Evolutionary conservation across 2,113 vertebrate species (phyloP), one percentile per base, ranked within the genome.

Genomic region (Scophthalmus maximus): DNA sequence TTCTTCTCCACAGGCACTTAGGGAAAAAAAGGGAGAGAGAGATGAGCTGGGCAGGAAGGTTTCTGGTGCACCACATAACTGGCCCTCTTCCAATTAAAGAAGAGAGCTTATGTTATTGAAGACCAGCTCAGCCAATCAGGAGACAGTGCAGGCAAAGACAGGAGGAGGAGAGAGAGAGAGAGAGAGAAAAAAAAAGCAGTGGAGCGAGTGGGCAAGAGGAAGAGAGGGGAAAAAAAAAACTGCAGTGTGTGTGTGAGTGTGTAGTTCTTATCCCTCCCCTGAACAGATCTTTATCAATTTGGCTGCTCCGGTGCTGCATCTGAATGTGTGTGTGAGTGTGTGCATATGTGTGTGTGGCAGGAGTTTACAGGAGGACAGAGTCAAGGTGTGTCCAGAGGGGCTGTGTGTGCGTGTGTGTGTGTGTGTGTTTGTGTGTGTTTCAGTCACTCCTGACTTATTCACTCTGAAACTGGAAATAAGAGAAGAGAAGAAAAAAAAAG

Each of bases 61-160:
- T 82, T 78, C 83, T 85, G 78, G 77, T 89, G 87, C 89, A 87
- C 83, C 84, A 88, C 83, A 89, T 81, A 90, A 90, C 79, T 80
- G 80, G 74, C 77, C 84, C 52, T 70, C 82, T 89, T 89, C 92
- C 92, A 92, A 90, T 90, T 93, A 92, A 91, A 92, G 82, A 84
- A 77, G 84, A 90, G 88, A 87, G 88, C 80, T 89, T 91, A 90
- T 92, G 88, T 93, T 93, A 92, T 87, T 91, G 92, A 93, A 90
- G 81, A 89, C 89, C 80, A 57, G 83, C 76, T 69, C 20, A 84
- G 87, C 92, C 92, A 93, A 93, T 93, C 86, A 86, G 87, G 73
- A 87, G 59, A 58, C 82, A 81, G 91, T 78, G 78, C 87, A 86
- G 84, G 85, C 71, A 86, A 81, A 89, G 80, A 76, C 79, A 79